Conservation (phyloP, 2,797 vertebrate genomes). For the Cirrhinus molitorella region DNA sequence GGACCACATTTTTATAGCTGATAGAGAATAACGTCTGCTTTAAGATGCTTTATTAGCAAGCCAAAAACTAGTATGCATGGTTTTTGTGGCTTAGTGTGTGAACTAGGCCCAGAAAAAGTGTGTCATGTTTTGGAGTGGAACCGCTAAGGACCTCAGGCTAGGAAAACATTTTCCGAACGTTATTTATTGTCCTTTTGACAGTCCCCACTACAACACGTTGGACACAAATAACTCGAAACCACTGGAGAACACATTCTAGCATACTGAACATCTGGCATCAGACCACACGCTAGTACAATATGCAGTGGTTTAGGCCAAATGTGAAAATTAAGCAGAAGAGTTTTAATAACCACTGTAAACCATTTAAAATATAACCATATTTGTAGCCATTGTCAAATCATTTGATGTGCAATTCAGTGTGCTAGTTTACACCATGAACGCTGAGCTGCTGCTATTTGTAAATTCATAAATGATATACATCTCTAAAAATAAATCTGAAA, state of each 20-base stretch:
- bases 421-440: background rate
- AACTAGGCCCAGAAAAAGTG: constrained; percentile 27
- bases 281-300: background rate
- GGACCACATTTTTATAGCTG: background rate
- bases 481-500: constrained; percentile 57
- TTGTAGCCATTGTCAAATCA: background rate
- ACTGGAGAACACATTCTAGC: background rate
- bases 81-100: constrained; percentile 29
- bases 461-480: constrained; percentile 23
- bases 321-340: background rate
- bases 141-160: background rate
- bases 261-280: background rate
- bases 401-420: background rate
- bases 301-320: background rate
- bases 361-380: background rate
- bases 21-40: background rate
- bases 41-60: background rate
- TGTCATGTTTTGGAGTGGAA: constrained; percentile 29
- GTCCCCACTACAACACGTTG: background rate
- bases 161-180: constrained; percentile 1
- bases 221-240: background rate
- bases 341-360: background rate
- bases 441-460: constrained; percentile 44
- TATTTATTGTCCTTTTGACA: background rate
- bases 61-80: background rate